A percentile compares a stretch with the other conserved stretches of the same genome.
phyloP scores from a whole-genome alignment of 2,113 vertebrate species.

The Plestiodon gilberti region DNA sequence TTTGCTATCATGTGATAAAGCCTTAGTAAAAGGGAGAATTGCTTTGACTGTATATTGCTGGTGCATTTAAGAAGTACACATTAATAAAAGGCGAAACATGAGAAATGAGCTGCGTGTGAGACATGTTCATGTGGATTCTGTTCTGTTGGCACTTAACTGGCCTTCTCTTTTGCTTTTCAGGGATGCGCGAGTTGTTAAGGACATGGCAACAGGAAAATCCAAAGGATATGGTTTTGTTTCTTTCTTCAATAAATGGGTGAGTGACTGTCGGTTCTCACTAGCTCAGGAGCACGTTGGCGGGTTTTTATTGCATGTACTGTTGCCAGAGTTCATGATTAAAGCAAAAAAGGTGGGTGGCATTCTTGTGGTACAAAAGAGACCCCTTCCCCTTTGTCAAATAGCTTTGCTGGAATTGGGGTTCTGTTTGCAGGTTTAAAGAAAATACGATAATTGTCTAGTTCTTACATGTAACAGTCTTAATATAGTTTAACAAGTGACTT shows the following conservation, averaged over 20 bases:
- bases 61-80: constrained; percentile 59
- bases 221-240: constrained; percentile 99
- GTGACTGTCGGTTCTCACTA: constrained; percentile 14
- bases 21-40: constrained; percentile 57
- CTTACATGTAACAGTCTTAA: not conserved
- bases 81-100: constrained; percentile 64
- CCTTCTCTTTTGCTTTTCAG: constrained; percentile 75
- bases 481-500: not conserved
- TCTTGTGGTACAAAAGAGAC: not conserved
- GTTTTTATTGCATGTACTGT: rapidly evolving
- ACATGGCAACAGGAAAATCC: constrained; percentile 98
- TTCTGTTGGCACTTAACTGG: constrained; percentile 44
- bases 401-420: not conserved
- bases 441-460: not conserved
- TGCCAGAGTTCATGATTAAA: not conserved
- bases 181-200: constrained; percentile 97
- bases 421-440: not conserved
- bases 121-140: constrained; percentile 30
- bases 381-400: too few relatives aligned
- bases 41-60: constrained; percentile 60
- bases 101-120: constrained; percentile 62
- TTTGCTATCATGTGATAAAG: constrained; percentile 59
- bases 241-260: constrained; percentile 99
- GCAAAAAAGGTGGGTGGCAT: not conserved
- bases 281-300: not conserved